Conservation (phyloP, 2,888 invertebrate species). For the Tinea trinotella region DNA sequence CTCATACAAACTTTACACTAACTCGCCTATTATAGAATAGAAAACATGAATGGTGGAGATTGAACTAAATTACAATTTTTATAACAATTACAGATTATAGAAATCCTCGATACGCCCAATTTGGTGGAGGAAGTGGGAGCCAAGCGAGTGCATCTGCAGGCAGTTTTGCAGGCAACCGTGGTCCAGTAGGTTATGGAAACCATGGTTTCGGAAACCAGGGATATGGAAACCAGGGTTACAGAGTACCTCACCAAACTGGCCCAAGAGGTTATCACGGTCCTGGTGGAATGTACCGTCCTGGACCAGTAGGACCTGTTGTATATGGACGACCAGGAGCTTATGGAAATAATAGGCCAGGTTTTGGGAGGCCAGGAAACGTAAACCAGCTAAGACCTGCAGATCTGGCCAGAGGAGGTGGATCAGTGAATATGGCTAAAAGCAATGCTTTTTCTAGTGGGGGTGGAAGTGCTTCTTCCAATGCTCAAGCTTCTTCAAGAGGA, state of each 20-base stretch:
- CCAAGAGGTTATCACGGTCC: neutral
- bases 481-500: slow-evolving; percentile 13
- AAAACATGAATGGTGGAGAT: too few relatives aligned
- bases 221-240: neutral
- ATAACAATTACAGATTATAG: neutral
- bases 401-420: neutral
- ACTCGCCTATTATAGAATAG: too few relatives aligned
- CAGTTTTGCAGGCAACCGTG: slow-evolving; percentile 5
- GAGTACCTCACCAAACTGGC: neutral
- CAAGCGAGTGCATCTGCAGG: neutral
- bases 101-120: slow-evolving; percentile 1
- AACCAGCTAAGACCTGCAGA: neutral
- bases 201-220: neutral
- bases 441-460: slow-evolving; percentile 24
- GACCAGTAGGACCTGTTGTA: neutral
- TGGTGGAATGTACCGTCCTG: neutral
- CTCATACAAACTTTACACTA: too few relatives aligned
- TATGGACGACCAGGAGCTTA: slow-evolving; percentile 2
- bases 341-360: slow-evolving; percentile 12
- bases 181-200: slow-evolving; percentile 9
- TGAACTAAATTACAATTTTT: too few relatives aligned
- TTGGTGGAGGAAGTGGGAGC: neutral
- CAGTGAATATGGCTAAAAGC: slow-evolving; percentile 15
- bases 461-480: slow-evolving; percentile 18
- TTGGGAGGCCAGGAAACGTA: neutral